Evolutionary conservation across 1,140 invertebrate species (phyloP).

Genomic region (Monochamus saltuarius): DNA sequence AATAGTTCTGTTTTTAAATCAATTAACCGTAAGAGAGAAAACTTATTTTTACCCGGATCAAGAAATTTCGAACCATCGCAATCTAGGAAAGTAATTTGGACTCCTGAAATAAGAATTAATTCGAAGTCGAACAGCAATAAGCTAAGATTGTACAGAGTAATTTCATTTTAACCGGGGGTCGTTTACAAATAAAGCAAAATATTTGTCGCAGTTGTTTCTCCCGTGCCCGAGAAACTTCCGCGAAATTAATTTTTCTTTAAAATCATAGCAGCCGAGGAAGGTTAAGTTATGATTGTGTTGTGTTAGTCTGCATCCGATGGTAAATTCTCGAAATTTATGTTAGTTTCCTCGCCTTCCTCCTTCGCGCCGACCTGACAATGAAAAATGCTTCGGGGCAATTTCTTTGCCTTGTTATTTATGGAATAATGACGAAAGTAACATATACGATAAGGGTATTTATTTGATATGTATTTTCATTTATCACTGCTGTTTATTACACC

Average conservation of each 20-base stretch:
- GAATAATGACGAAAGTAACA: conserved; percentile 30
- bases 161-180: too few species aligned
- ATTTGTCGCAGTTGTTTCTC: not conserved
- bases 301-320: conserved; percentile 25
- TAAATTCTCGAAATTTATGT: conserved; percentile 32
- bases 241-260: conserved; percentile 8
- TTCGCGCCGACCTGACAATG: conserved; percentile 25
- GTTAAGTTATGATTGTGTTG: conserved; percentile 30
- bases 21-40: too few species aligned
- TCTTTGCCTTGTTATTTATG: conserved; percentile 32
- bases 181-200: too few species aligned
- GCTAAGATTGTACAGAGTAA: too few species aligned
- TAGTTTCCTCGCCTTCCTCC: conserved; percentile 28
- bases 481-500: not conserved
- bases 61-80: too few species aligned
- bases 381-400: conserved; percentile 31
- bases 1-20: too few species aligned
- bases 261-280: conserved; percentile 7
- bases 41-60: too few species aligned
- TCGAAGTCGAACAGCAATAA: too few species aligned
- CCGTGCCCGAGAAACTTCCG: conserved; percentile 2
- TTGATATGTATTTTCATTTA: conserved; percentile 2
- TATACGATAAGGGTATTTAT: conserved; percentile 13
- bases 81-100: too few species aligned
- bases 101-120: too few species aligned